Percentiles rank a stretch among this genome's conserved stretches.
Conservation (phyloP, 2,888 invertebrate genomes). For the Cheilosia scutellata region DNA sequence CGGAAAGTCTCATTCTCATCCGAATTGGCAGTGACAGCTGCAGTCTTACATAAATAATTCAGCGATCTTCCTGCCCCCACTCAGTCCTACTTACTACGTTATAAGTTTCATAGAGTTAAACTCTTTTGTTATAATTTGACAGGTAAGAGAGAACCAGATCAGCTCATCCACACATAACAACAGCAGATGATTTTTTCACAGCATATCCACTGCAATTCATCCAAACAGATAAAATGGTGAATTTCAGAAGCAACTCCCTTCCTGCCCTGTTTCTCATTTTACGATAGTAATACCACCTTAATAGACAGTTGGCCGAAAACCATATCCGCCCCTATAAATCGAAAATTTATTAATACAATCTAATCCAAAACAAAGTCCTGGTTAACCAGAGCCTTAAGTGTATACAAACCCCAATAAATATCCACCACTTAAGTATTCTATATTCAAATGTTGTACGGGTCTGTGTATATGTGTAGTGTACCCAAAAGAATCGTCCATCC, state of each 20-base stretch:
- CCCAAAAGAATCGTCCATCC: constrained; percentile 11
- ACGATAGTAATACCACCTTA: constrained; percentile 10
- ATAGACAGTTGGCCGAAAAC: constrained; percentile 4
- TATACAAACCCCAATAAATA: constrained; percentile 65
- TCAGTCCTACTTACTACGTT: too few species aligned
- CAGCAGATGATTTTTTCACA: too few species aligned
- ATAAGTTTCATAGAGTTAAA: too few species aligned
- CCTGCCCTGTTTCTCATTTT: background rate
- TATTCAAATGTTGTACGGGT: constrained; percentile 52
- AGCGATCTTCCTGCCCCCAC: too few species aligned
- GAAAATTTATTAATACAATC: constrained; percentile 56
- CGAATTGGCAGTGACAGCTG: too few species aligned
- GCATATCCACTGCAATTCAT: too few species aligned
- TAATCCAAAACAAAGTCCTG: constrained; percentile 9
- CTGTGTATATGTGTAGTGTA: background rate
- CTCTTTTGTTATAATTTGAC: too few species aligned
- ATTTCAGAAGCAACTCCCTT: background rate
- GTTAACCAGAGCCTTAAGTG: constrained; percentile 63
- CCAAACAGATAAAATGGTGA: too few species aligned
- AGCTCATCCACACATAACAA: too few species aligned
- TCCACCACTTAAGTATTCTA: constrained; percentile 27
- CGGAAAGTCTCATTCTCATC: too few species aligned
- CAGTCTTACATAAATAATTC: too few species aligned
- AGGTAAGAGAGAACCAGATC: too few species aligned
- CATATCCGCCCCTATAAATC: background rate